Conservation (phyloP, 1,140 invertebrate species). For the Stegodyphus dumicola region DNA sequence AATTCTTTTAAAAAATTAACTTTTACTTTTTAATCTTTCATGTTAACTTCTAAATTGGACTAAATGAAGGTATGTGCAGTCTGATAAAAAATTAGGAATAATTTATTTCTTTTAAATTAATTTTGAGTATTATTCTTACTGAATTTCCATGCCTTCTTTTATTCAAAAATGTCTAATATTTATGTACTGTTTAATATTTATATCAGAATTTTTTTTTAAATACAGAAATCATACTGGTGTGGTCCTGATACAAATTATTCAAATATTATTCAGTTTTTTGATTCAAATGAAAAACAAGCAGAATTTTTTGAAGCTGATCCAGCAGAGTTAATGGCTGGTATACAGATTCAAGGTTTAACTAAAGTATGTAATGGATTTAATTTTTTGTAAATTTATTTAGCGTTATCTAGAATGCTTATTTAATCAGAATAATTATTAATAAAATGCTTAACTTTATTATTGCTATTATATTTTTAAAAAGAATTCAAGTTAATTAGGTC, state of each 20-base stretch:
- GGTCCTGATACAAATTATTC: slow-evolving; percentile 59
- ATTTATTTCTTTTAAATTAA: too few species aligned
- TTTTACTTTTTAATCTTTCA: too few species aligned
- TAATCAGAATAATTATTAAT: too few species aligned
- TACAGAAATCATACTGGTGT: slow-evolving; percentile 71
- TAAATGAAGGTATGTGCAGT: too few species aligned
- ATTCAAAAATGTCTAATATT: neutral
- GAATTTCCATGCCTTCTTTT: neutral
- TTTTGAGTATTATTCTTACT: too few species aligned
- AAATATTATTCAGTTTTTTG: slow-evolving; percentile 34
- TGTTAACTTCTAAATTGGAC: too few species aligned
- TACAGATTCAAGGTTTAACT: slow-evolving; percentile 66
- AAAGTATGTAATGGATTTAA: slow-evolving; percentile 66
- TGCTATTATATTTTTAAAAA: too few species aligned
- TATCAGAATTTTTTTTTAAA: neutral
- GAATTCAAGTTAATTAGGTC: too few species aligned
- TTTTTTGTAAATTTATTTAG: neutral
- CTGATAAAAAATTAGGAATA: too few species aligned
- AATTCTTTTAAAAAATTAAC: too few species aligned
- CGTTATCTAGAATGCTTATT: neutral
- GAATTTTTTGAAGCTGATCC: slow-evolving; percentile 64
- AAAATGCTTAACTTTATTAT: too few species aligned
- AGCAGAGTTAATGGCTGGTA: slow-evolving; percentile 46
- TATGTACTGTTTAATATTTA: neutral
- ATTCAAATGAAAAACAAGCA: slow-evolving; percentile 13